Conservation (phyloP, 2,113 vertebrate genomes). For the Neodon shergylaensis region DNA sequence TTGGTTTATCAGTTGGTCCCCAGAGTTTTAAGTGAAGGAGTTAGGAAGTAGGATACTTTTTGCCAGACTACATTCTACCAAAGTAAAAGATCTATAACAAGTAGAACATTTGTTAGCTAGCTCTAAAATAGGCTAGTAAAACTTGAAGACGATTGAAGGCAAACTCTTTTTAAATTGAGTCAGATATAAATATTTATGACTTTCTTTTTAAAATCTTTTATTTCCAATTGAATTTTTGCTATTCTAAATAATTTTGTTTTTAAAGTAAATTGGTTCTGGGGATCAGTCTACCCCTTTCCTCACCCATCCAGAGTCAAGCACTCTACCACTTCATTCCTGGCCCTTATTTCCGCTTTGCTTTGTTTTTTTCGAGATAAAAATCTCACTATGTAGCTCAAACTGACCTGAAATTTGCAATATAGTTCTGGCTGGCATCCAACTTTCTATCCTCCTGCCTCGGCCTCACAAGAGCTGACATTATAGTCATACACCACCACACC, state of each 20-base stretch:
- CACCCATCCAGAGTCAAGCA: neutral
- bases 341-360: neutral
- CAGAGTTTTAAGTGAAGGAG: slow-evolving; percentile 46
- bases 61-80: slow-evolving; percentile 50
- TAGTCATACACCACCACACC: neutral
- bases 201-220: slow-evolving; percentile 51
- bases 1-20: neutral
- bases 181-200: slow-evolving; percentile 47
- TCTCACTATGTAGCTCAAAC: neutral
- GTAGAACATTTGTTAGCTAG: slow-evolving; percentile 32
- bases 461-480: neutral
- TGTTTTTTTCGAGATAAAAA: neutral
- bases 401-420: neutral
- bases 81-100: slow-evolving; percentile 32
- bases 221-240: slow-evolving; percentile 53
- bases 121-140: slow-evolving; percentile 41
- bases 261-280: neutral
- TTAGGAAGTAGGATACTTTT: slow-evolving; percentile 47
- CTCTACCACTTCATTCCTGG: neutral
- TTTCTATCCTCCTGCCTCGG: neutral
- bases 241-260: slow-evolving; percentile 54
- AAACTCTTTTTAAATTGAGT: slow-evolving; percentile 58
- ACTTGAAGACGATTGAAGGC: slow-evolving; percentile 21
- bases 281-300: neutral
- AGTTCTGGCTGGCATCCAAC: neutral